Evolutionary conservation across 2,113 vertebrate species (phyloP).

Genomic region (Colinus virginianus): DNA sequence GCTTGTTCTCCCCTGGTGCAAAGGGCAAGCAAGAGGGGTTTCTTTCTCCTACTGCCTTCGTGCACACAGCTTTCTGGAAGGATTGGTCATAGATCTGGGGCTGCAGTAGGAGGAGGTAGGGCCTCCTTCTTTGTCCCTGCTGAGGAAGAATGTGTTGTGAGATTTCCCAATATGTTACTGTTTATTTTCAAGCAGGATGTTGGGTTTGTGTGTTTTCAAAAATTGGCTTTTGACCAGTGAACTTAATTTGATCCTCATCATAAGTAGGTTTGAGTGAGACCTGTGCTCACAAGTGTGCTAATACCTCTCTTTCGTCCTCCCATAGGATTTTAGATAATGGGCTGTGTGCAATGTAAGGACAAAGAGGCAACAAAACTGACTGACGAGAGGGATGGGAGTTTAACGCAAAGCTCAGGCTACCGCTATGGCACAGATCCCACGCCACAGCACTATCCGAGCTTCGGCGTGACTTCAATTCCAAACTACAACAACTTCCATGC

Average conservation of each 20-base stretch:
- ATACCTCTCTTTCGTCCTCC: background rate
- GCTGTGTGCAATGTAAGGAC: conserved; percentile 99
- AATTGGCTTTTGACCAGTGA: background rate
- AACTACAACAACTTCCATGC: conserved; percentile 96
- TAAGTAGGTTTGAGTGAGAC: background rate
- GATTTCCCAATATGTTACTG: background rate
- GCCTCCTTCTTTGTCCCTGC: background rate
- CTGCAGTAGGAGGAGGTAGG: background rate
- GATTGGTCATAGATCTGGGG: background rate
- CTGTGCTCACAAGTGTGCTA: background rate
- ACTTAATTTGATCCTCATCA: background rate
- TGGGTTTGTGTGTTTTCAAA: background rate
- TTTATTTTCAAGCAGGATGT: background rate
- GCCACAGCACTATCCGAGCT: conserved; percentile 91
- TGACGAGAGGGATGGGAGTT: conserved; percentile 88
- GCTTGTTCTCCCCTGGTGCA: background rate
- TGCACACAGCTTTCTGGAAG: background rate
- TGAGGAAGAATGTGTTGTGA: background rate
- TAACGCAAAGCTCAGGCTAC: conserved; percentile 90
- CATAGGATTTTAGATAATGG: conserved; percentile 95
- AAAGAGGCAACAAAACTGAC: conserved; percentile 98
- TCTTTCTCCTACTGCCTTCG: accelerated
- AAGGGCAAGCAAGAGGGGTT: background rate
- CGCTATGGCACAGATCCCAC: conserved; percentile 94
- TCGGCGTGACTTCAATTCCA: conserved; percentile 91